A percentile compares a stretch with the other conserved stretches of the same genome.
phyloP scores from a whole-genome alignment of 2,113 vertebrate genomes.

The Oryzias curvinotus region DNA sequence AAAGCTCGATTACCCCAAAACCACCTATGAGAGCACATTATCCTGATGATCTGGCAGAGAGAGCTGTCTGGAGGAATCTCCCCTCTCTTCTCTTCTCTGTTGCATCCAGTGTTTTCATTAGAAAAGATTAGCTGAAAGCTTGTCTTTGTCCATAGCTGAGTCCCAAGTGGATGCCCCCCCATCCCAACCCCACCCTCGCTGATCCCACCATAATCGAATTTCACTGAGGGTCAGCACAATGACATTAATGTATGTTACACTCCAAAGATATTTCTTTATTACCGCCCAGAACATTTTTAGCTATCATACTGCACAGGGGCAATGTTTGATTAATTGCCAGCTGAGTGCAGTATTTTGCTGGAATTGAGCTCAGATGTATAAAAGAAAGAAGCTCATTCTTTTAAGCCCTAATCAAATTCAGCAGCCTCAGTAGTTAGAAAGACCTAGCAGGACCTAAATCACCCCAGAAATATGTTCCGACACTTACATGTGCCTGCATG shows the following conservation, averaged over 20 bases:
- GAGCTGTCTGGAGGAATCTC: slow-evolving; percentile 23
- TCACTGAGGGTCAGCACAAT: slow-evolving; percentile 17
- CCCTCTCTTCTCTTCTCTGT: slow-evolving; percentile 5
- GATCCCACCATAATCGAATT: slow-evolving; percentile 45
- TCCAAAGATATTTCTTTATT: slow-evolving; percentile 10
- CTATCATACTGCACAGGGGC: background rate
- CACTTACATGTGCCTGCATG: slow-evolving; percentile 8
- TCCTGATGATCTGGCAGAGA: slow-evolving; percentile 42
- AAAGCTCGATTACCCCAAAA: slow-evolving; percentile 41
- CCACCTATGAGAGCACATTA: slow-evolving; percentile 50
- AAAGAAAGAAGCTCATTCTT: slow-evolving; percentile 6
- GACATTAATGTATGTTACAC: slow-evolving; percentile 17
- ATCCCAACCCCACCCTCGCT: too few species aligned
- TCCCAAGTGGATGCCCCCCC: slow-evolving; percentile 5
- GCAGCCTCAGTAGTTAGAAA: slow-evolving; percentile 15
- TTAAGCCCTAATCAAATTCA: slow-evolving; percentile 30
- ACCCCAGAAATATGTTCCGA: slow-evolving; percentile 6
- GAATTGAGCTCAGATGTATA: slow-evolving; percentile 6
- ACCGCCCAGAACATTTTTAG: background rate
- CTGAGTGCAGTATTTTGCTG: slow-evolving; percentile 7
- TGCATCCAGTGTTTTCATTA: slow-evolving; percentile 26
- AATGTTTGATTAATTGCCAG: slow-evolving; percentile 1
- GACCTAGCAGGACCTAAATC: slow-evolving; percentile 6
- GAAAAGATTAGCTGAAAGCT: slow-evolving; percentile 38
- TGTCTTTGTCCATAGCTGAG: slow-evolving; percentile 37